phyloP scores from a whole-genome alignment of 2,888 invertebrate genomes.

The Encarsia formosa region DNA sequence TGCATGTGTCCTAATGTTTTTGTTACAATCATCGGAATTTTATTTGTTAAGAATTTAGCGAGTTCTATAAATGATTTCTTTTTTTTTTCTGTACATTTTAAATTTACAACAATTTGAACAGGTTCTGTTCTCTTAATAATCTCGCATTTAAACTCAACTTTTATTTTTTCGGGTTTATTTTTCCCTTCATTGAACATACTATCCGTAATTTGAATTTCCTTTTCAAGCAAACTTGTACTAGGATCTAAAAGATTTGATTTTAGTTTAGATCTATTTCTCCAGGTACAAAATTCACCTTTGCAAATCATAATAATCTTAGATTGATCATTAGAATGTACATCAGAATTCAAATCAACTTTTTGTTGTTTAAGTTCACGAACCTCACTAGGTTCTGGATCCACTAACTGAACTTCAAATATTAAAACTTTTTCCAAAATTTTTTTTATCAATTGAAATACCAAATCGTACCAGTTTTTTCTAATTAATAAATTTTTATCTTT shows the following conservation, averaged over 20 bases:
- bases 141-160: slow-evolving; percentile 18
- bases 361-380: slow-evolving; percentile 41
- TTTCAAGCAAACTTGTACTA: slow-evolving; percentile 39
- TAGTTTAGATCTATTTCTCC: slow-evolving; percentile 43
- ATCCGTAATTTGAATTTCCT: slow-evolving; percentile 46
- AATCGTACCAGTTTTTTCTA: slow-evolving; percentile 39
- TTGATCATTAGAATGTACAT: slow-evolving; percentile 44
- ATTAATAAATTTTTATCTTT: slow-evolving; percentile 31
- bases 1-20: slow-evolving; percentile 37
- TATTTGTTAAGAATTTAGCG: slow-evolving; percentile 35
- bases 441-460: slow-evolving; percentile 40
- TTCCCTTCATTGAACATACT: slow-evolving; percentile 33
- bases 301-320: slow-evolving; percentile 40
- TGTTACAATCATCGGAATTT: slow-evolving; percentile 36
- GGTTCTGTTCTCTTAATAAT: slow-evolving; percentile 38
- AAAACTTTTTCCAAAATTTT: slow-evolving; percentile 45
- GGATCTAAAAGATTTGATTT: slow-evolving; percentile 30
- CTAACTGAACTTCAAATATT: slow-evolving; percentile 38
- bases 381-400: too few species aligned
- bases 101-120: slow-evolving; percentile 36
- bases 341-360: slow-evolving; percentile 42
- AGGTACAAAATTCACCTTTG: slow-evolving; percentile 42
- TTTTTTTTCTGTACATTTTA: slow-evolving; percentile 34
- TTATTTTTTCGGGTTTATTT: slow-evolving; percentile 17
- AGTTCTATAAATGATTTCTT: slow-evolving; percentile 43